Percentiles rank a stretch among this genome's conserved stretches.
phyloP scores from a whole-genome alignment of 2,888 invertebrate species.

The Meliscaeva auricollis region DNA sequence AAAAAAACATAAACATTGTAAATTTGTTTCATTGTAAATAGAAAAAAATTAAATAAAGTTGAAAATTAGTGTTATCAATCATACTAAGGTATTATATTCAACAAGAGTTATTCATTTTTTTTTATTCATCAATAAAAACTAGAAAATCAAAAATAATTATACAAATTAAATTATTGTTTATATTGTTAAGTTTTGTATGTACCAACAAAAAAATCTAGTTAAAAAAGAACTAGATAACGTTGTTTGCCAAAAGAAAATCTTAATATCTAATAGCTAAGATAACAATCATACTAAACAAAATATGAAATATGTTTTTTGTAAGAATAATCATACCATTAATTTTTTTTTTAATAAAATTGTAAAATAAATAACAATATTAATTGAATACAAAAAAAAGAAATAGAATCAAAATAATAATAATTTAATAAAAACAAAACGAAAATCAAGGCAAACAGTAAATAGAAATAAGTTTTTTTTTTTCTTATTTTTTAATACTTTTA shows the following conservation, averaged over 20 bases:
- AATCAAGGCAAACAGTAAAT: slow-evolving; percentile 30
- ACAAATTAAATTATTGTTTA: slow-evolving; percentile 40
- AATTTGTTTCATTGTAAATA: slow-evolving; percentile 73
- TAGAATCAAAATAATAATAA: slow-evolving; percentile 15
- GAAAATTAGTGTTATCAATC: slow-evolving; percentile 17
- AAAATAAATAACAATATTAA: slow-evolving; percentile 7
- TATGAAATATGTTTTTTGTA: slow-evolving; percentile 12
- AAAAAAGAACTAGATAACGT: background rate
- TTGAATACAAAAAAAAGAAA: slow-evolving; percentile 3
- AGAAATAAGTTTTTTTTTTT: background rate
- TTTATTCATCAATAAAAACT: slow-evolving; percentile 50
- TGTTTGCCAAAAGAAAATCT: slow-evolving; percentile 36
- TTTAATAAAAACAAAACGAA: background rate
- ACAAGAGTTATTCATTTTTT: slow-evolving; percentile 39
- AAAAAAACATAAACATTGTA: slow-evolving; percentile 42
- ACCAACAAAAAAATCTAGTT: slow-evolving; percentile 11
- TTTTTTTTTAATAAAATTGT: slow-evolving; percentile 1
- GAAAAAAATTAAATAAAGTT: slow-evolving; percentile 3
- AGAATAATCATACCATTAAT: slow-evolving; percentile 27
- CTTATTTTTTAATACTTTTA: slow-evolving; percentile 21
- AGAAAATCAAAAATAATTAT: slow-evolving; percentile 48
- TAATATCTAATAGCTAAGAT: slow-evolving; percentile 21
- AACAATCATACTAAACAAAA: slow-evolving; percentile 42
- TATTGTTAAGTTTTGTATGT: slow-evolving; percentile 62
- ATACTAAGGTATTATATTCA: background rate